phyloP scores from a whole-genome alignment of 2,888 invertebrate genomes.

The Papilio elwesi region DNA sequence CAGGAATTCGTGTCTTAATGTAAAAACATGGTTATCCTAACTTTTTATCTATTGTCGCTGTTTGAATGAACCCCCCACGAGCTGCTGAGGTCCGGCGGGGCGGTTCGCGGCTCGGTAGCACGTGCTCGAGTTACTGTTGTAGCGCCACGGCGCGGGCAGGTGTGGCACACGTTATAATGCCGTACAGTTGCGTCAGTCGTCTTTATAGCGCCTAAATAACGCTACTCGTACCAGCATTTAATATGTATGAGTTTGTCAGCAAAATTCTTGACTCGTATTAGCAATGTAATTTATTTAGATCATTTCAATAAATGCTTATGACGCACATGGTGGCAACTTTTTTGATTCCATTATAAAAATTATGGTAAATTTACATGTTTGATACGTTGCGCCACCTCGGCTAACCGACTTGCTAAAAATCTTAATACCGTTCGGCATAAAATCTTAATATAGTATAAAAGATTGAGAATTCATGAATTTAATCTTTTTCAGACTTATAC shows the following conservation, averaged over 20 bases:
- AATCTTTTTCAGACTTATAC: too few relatives aligned
- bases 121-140: neutral
- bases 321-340: neutral
- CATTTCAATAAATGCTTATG: neutral
- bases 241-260: neutral
- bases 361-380: too few relatives aligned
- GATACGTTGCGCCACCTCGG: too few relatives aligned
- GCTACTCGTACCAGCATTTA: neutral
- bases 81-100: neutral
- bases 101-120: neutral
- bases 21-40: neutral
- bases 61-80: conserved; percentile 8
- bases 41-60: neutral
- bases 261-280: conserved; percentile 4
- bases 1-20: neutral
- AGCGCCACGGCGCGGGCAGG: neutral
- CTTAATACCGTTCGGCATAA: too few relatives aligned
- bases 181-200: conserved; percentile 22
- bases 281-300: neutral
- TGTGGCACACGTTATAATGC: conserved; percentile 15
- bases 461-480: too few relatives aligned
- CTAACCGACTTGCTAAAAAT: too few relatives aligned
- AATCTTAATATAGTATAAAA: too few relatives aligned
- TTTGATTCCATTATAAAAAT: neutral
- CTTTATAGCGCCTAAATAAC: neutral